These are phyloP conservation scores for Nemotelus nigrinus DNA, from an alignment of 2,888 invertebrate species.

Conservation along the genomic window DNA sequence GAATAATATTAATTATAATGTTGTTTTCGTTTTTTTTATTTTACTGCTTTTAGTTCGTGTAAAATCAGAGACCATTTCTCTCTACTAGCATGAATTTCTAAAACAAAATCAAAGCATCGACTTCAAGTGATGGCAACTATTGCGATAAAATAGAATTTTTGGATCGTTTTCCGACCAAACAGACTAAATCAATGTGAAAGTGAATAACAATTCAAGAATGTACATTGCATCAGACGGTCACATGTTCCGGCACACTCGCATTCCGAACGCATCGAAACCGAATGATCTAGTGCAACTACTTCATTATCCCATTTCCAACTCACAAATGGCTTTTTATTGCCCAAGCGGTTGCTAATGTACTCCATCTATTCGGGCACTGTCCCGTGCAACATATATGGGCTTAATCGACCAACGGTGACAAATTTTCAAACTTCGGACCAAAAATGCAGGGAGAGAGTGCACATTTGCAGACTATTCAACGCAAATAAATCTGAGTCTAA, in stretches of 20 bases:
- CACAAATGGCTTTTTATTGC: slow-evolving; percentile 41
- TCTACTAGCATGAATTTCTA: too few species aligned
- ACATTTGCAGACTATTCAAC: slow-evolving; percentile 4
- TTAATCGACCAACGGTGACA: too few species aligned
- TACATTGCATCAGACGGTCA: background rate
- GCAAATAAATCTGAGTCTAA: slow-evolving; percentile 4
- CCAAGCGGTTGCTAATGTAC: slow-evolving; percentile 37
- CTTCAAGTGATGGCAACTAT: too few species aligned
- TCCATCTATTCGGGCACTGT: slow-evolving; percentile 3
- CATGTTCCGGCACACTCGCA: background rate
- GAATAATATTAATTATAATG: too few species aligned
- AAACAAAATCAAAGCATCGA: too few species aligned
- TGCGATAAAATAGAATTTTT: too few species aligned
- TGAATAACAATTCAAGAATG: background rate
- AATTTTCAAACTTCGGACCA: background rate
- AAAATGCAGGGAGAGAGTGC: background rate
- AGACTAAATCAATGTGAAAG: background rate
- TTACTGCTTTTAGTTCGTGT: too few species aligned
- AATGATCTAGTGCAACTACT: slow-evolving; percentile 37
- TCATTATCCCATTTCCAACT: slow-evolving; percentile 28
- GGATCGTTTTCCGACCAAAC: too few species aligned
- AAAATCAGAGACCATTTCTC: too few species aligned
- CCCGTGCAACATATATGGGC: background rate
- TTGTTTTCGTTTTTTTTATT: too few species aligned
- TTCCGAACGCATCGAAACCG: slow-evolving; percentile 30